Percentiles rank a stretch among this genome's conserved stretches.
Evolutionary conservation across 2,797 vertebrate species (phyloP).

Genomic region (Manis crassicaudata): DNA sequence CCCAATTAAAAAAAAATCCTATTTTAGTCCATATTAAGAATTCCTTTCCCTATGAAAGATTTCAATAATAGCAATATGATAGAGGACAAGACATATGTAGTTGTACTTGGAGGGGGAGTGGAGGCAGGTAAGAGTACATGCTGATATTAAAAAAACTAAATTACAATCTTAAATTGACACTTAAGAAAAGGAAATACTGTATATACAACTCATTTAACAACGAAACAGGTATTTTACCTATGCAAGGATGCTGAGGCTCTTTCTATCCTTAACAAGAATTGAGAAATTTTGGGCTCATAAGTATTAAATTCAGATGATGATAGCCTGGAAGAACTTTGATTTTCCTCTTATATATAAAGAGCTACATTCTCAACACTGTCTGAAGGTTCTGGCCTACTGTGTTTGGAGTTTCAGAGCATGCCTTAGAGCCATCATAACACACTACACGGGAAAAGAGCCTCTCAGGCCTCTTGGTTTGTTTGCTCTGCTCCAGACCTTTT

Average conservation of each 20-base stretch:
- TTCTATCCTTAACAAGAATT: not conserved
- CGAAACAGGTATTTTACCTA: constrained; percentile 20
- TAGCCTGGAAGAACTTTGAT: not conserved
- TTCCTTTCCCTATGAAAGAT: constrained; percentile 19
- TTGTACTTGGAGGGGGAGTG: not conserved
- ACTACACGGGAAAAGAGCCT: not conserved
- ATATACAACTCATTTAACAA: not conserved
- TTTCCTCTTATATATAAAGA: not conserved
- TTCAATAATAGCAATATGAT: not conserved
- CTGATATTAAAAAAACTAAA: constrained; percentile 3
- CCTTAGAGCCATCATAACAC: not conserved
- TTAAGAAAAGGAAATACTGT: not conserved
- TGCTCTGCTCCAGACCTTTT: not conserved
- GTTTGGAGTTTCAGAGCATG: not conserved
- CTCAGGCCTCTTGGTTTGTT: not conserved
- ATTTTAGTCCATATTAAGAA: not conserved
- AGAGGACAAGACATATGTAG: not conserved
- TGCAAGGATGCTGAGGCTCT: not conserved
- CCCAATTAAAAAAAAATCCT: not conserved
- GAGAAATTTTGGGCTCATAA: constrained; percentile 19
- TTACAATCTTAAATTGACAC: not conserved
- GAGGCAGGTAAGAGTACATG: not conserved
- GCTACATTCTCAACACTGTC: not conserved
- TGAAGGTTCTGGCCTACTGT: not conserved
- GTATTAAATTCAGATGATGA: constrained; percentile 27